phyloP scores from a whole-genome alignment of 2,797 vertebrate genomes.

The Xenentodon cancila region DNA sequence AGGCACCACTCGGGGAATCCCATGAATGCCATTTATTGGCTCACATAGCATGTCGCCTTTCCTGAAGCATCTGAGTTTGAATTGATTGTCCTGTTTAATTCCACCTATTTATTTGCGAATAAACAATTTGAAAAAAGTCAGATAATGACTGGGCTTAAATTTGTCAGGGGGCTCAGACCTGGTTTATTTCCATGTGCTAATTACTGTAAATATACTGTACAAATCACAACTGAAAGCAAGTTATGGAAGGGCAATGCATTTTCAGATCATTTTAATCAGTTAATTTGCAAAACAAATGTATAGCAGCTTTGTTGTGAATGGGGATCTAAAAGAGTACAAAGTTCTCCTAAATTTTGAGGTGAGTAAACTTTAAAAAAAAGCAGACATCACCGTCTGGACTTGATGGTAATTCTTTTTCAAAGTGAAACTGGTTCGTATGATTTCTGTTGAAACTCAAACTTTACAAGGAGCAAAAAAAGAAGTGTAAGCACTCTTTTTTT shows the following conservation, averaged over 20 bases:
- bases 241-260: constrained; percentile 28
- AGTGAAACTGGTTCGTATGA: not conserved
- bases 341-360: constrained; percentile 19
- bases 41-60: not conserved
- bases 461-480: constrained; percentile 20
- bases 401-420: not conserved
- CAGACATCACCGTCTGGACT: not conserved
- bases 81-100: not conserved
- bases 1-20: not conserved
- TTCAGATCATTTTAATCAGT: constrained; percentile 53
- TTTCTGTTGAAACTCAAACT: constrained; percentile 14
- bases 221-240: constrained; percentile 47
- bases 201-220: constrained; percentile 44
- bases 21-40: not conserved
- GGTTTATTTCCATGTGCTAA: constrained; percentile 38
- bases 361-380: not conserved
- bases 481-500: too few relatives aligned
- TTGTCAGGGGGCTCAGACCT: constrained; percentile 26
- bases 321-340: constrained; percentile 24
- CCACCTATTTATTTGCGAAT: constrained; percentile 32
- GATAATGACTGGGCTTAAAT: constrained; percentile 55
- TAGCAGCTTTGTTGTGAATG: constrained; percentile 40
- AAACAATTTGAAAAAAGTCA: constrained; percentile 58
- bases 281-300: constrained; percentile 43
- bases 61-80: constrained; percentile 19